Evolutionary conservation across 92 coral and sea anemone species (phyloP).

Genomic region (Bergia sp.): DNA sequence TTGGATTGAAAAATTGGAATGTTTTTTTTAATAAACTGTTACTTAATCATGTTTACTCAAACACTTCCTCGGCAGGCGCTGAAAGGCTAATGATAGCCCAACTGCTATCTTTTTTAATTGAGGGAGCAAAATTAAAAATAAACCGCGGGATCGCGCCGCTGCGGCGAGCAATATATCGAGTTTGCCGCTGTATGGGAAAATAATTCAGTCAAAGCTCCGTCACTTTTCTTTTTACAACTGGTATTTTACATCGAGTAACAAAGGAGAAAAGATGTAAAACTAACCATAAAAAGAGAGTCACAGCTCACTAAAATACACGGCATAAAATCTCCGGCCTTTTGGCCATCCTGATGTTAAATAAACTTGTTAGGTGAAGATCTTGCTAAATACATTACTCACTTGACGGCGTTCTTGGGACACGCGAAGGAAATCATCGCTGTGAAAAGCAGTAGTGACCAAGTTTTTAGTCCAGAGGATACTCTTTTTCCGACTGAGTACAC

Average conservation of each 20-base stretch:
- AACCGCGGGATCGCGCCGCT: not conserved
- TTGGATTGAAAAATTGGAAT: not conserved
- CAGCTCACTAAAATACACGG: not conserved
- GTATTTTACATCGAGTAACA: not conserved
- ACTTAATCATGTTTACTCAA: not conserved
- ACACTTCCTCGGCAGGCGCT: not conserved
- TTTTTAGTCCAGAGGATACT: too few species aligned
- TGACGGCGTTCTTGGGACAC: not conserved
- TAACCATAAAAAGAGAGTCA: not conserved
- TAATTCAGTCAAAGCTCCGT: not conserved
- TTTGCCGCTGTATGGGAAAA: not conserved
- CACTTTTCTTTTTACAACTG: not conserved
- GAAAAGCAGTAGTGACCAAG: not conserved
- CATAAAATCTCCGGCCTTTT: not conserved
- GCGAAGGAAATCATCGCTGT: not conserved
- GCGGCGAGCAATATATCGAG: not conserved
- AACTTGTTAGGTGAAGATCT: not conserved
- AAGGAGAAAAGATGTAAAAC: not conserved
- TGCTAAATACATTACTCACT: not conserved
- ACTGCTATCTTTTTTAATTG: not conserved
- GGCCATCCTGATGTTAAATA: not conserved
- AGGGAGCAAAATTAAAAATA: not conserved
- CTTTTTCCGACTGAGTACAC: too few species aligned
- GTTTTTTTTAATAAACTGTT: not conserved
- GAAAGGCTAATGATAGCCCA: not conserved